Evolutionary conservation across 92 coral and sea anemone genomes (phyloP).

Genomic region (Metridium senile): DNA sequence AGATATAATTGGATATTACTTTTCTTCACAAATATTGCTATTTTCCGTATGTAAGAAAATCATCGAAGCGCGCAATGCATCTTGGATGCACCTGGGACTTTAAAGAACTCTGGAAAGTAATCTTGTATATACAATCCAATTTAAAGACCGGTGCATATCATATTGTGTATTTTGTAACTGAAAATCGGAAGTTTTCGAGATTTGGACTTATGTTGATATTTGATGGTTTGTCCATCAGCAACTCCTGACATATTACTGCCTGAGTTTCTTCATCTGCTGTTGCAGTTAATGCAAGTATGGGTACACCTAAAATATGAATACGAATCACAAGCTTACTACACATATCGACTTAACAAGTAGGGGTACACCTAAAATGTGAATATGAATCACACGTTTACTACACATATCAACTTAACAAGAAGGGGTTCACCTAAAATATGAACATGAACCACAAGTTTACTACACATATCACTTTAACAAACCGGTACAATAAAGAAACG

Average conservation of each 20-base stretch:
- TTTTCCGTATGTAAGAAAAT: too few relatives aligned
- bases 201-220: constrained; percentile 38
- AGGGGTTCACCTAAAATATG: not conserved
- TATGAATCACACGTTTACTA: not conserved
- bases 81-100: too few relatives aligned
- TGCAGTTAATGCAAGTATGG: constrained; percentile 45
- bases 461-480: too few relatives aligned
- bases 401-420: too few relatives aligned
- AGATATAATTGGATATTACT: too few relatives aligned
- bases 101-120: too few relatives aligned
- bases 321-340: too few relatives aligned
- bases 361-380: not conserved
- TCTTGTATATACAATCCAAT: too few relatives aligned
- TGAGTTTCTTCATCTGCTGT: constrained; percentile 44
- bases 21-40: too few relatives aligned
- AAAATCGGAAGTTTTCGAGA: constrained; percentile 32
- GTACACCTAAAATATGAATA: not conserved
- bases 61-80: too few relatives aligned
- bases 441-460: not conserved
- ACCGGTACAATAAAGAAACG: too few relatives aligned
- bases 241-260: constrained; percentile 20
- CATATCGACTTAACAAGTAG: not conserved
- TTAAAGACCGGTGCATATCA: too few relatives aligned
- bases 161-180: constrained; percentile 29
- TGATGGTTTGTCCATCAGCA: constrained; percentile 29